Percentiles rank a stretch among this genome's conserved stretches.
These are phyloP conservation scores for Microcebus tavaratra DNA, from an alignment of 2,113 vertebrate species.

Conservation along the genomic window DNA sequence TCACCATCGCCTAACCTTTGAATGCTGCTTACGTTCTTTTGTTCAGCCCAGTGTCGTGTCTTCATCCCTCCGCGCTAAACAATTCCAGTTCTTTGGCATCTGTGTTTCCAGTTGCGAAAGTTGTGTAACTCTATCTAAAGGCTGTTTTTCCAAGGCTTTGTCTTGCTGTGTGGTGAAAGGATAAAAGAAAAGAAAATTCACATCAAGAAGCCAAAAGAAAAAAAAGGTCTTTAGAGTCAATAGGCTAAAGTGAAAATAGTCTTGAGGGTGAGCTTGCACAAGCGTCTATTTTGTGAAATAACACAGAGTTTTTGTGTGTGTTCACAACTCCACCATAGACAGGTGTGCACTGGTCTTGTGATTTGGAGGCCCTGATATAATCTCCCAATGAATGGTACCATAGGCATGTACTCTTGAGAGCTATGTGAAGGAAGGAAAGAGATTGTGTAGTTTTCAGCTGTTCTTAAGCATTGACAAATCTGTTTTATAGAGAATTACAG, in stretches of 20 bases:
- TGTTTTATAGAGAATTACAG: background rate
- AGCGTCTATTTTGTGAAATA: background rate
- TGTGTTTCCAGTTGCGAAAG: conserved; percentile 55
- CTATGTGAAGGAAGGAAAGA: background rate
- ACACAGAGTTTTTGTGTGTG: background rate
- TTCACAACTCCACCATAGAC: background rate
- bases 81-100: conserved; percentile 75
- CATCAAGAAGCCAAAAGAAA: conserved; percentile 42
- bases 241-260: conserved; percentile 17
- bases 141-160: conserved; percentile 69
- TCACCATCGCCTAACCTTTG: conserved; percentile 28
- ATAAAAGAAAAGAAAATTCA: conserved; percentile 68
- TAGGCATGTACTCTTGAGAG: background rate
- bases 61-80: conserved; percentile 67
- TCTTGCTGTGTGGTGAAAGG: conserved; percentile 64
- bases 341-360: background rate
- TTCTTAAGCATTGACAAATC: background rate
- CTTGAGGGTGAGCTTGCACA: background rate
- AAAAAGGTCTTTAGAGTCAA: background rate
- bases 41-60: background rate
- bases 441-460: background rate
- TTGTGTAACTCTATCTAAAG: conserved; percentile 76
- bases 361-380: background rate
- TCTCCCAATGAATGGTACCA: background rate
- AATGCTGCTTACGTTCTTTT: background rate